Evolutionary conservation across 2,888 invertebrate species (phyloP).

Genomic region (Lamellibrachia satsuma): DNA sequence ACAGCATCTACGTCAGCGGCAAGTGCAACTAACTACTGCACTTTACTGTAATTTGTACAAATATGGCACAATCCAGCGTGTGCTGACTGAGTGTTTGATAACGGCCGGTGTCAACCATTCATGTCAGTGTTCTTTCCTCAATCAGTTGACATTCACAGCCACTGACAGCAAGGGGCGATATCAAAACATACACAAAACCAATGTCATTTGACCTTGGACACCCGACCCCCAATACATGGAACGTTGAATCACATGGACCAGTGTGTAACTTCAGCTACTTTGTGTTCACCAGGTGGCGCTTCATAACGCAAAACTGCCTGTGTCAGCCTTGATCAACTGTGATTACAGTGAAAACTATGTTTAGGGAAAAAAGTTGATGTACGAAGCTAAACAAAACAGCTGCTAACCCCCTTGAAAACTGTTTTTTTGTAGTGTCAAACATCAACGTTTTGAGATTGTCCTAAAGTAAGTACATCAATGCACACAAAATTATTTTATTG

Average conservation of each 20-base stretch:
- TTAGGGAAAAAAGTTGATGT: too few species aligned
- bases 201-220: too few species aligned
- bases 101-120: neutral
- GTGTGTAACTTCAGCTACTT: too few species aligned
- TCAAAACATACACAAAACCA: neutral
- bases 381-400: too few species aligned
- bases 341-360: too few species aligned
- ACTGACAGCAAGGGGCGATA: neutral
- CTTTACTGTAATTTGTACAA: neutral
- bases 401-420: too few species aligned
- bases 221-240: too few species aligned
- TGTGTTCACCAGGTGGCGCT: too few species aligned
- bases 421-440: neutral
- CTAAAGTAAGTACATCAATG: neutral
- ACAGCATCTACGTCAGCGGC: neutral
- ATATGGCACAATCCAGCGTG: slow-evolving; percentile 12
- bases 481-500: neutral
- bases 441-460: neutral
- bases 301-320: too few species aligned
- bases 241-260: too few species aligned
- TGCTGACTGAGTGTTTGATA: neutral
- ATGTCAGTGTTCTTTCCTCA: neutral
- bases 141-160: neutral
- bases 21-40: neutral
- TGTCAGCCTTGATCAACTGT: too few species aligned